A percentile compares a stretch with the other conserved stretches of the same genome.
These are phyloP conservation scores for Synchiropus splendidus DNA, from an alignment of 2,113 vertebrate species.

Conservation along the genomic window DNA sequence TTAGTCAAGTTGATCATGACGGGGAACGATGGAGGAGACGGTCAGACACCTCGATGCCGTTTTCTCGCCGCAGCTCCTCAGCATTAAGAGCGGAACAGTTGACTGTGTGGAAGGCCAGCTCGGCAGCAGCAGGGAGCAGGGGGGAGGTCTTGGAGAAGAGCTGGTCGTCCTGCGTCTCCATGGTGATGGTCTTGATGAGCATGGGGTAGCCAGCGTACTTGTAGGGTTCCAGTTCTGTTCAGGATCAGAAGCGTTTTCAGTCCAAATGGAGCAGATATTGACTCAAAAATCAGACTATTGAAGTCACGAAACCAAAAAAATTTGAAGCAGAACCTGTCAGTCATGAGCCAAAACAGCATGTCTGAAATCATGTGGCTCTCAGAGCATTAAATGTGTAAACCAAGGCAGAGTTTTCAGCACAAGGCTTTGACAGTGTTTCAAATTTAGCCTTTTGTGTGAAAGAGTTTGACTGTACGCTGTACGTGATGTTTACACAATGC, in stretches of 20 bases:
- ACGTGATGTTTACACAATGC: no score
- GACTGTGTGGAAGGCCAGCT: slow-evolving; percentile 92
- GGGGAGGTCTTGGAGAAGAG: slow-evolving; percentile 93
- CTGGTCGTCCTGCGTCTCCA: slow-evolving; percentile 87
- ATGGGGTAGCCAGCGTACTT: slow-evolving; percentile 98
- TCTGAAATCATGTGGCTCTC: no score
- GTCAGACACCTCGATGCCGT: slow-evolving; percentile 82
- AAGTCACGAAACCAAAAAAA: not conserved
- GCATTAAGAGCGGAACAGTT: slow-evolving; percentile 96
- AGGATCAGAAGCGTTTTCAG: not conserved
- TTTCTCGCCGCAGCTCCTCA: slow-evolving; percentile 89
- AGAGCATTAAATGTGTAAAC: not conserved
- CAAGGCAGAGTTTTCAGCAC: not conserved
- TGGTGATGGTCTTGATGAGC: slow-evolving; percentile 94
- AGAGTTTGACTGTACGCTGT: not conserved
- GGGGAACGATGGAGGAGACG: not conserved
- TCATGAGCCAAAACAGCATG: no score
- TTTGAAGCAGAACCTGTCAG: no score
- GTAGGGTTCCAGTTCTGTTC: slow-evolving; percentile 88
- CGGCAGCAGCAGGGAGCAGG: slow-evolving; percentile 82
- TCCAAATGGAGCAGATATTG: no score
- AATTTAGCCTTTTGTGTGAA: no score
- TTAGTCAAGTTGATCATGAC: not conserved
- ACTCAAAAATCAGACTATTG: no score
- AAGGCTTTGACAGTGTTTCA: no score